phyloP scores from a whole-genome alignment of 2,888 invertebrate genomes.

The Nomada fucata region DNA sequence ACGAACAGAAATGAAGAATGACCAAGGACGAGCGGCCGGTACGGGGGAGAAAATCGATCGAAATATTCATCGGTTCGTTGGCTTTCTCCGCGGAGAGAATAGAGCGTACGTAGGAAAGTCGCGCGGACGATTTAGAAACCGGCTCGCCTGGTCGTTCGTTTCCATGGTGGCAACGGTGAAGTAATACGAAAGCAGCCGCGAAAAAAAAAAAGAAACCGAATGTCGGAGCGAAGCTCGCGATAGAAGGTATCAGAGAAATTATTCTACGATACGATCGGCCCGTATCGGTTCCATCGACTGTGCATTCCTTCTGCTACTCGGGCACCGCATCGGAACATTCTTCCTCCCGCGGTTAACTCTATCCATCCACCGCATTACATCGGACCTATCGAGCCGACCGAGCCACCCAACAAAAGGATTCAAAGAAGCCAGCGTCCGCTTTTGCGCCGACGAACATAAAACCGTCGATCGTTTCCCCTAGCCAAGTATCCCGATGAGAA shows the following conservation, averaged over 20 bases:
- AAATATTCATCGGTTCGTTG: conserved; percentile 39
- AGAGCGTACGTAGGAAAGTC: conserved; percentile 31
- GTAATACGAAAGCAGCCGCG: conserved; percentile 12
- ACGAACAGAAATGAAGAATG: no score
- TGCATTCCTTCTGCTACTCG: no score
- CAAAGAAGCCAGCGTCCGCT: background rate
- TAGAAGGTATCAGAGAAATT: no score
- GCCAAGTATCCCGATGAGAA: background rate
- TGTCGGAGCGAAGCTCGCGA: no score
- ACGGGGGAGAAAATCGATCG: conserved; percentile 23
- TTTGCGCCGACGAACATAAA: background rate
- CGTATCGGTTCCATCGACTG: no score
- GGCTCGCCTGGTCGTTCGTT: conserved; percentile 33
- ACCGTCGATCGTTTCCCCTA: conserved; percentile 1
- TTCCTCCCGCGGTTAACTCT: background rate
- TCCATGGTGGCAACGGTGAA: conserved; percentile 26
- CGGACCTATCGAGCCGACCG: background rate
- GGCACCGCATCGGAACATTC: background rate
- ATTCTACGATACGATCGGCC: no score
- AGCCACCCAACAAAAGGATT: background rate
- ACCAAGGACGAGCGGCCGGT: background rate
- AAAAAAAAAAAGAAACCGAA: background rate
- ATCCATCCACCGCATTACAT: background rate
- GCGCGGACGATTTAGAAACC: conserved; percentile 34
- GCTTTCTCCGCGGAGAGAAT: conserved; percentile 39